A percentile compares a stretch with the other conserved stretches of the same genome.
phyloP scores from a whole-genome alignment of 2,888 invertebrate genomes.

The Trilocha varians region DNA sequence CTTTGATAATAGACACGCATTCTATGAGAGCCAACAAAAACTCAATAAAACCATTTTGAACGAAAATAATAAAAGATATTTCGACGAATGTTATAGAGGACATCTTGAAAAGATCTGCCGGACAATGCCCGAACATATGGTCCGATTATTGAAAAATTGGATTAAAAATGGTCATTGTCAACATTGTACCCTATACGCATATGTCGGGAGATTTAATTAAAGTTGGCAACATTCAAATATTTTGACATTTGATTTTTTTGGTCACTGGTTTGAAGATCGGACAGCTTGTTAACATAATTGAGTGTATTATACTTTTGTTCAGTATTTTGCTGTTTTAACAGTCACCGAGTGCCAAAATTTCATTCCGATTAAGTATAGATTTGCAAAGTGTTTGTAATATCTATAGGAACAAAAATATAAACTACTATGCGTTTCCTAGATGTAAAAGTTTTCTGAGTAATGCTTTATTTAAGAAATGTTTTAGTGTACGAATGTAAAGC shows the following conservation, averaged over 20 bases:
- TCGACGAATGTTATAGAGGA: constrained; percentile 28
- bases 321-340: too few species aligned
- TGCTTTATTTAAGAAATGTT: too few species aligned
- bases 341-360: too few species aligned
- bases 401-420: too few species aligned
- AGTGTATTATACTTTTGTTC: too few species aligned
- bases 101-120: constrained; percentile 38
- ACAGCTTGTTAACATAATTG: too few species aligned
- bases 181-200: constrained; percentile 41
- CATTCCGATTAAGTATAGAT: too few species aligned
- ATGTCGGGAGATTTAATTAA: constrained; percentile 40
- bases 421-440: too few species aligned
- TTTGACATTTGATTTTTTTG: constrained; percentile 39
- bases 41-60: constrained; percentile 39
- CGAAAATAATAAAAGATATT: constrained; percentile 37
- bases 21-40: constrained; percentile 35
- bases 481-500: too few species aligned
- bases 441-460: too few species aligned
- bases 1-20: constrained; percentile 24
- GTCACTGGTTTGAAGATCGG: too few species aligned
- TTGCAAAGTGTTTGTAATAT: too few species aligned
- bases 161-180: constrained; percentile 47
- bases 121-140: constrained; percentile 61
- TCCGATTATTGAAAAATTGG: constrained; percentile 60
- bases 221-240: constrained; percentile 31